Evolutionary conservation across 1,140 invertebrate genomes (phyloP).

Genomic region (Akabosia matsudoensis): DNA sequence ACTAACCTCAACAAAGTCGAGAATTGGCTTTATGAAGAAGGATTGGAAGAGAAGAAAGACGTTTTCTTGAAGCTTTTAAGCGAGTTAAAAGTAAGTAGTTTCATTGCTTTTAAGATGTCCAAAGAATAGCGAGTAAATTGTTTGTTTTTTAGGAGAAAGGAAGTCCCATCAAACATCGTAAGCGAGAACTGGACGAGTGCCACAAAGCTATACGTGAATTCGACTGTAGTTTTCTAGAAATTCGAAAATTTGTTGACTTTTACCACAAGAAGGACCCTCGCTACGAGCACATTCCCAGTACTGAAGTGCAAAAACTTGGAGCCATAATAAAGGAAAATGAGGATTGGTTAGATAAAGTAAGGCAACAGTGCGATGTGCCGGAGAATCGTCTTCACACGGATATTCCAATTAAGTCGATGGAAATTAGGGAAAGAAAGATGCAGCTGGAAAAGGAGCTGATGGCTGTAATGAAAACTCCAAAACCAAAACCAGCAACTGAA

Average conservation of each 20-base stretch:
- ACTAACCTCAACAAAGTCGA: constrained; percentile 77
- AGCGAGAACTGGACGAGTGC: constrained; percentile 72
- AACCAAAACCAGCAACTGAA: constrained; percentile 61
- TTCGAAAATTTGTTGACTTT: constrained; percentile 70
- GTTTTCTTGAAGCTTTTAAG: constrained; percentile 65
- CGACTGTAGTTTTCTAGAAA: constrained; percentile 65
- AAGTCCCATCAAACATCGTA: constrained; percentile 78
- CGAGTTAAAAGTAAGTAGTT: constrained; percentile 61
- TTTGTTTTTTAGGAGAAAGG: no score
- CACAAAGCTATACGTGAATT: constrained; percentile 73
- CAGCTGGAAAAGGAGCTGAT: constrained; percentile 64
- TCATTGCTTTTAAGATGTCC: no score
- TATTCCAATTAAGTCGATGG: constrained; percentile 2
- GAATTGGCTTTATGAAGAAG: constrained; percentile 93
- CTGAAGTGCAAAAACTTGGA: constrained; percentile 70
- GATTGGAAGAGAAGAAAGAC: constrained; percentile 85
- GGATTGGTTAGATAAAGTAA: constrained; percentile 72
- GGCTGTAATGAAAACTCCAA: constrained; percentile 78
- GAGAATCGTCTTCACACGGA: background rate
- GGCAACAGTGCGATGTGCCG: constrained; percentile 59
- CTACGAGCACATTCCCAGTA: constrained; percentile 75
- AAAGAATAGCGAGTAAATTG: no score
- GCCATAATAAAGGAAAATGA: constrained; percentile 56
- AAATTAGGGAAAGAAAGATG: constrained; percentile 38
- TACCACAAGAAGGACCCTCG: constrained; percentile 71